Evolutionary conservation across 2,888 invertebrate genomes (phyloP), one percentile per base, ranked within the genome.

Genomic region (Drosophila hamatofila): DNA sequence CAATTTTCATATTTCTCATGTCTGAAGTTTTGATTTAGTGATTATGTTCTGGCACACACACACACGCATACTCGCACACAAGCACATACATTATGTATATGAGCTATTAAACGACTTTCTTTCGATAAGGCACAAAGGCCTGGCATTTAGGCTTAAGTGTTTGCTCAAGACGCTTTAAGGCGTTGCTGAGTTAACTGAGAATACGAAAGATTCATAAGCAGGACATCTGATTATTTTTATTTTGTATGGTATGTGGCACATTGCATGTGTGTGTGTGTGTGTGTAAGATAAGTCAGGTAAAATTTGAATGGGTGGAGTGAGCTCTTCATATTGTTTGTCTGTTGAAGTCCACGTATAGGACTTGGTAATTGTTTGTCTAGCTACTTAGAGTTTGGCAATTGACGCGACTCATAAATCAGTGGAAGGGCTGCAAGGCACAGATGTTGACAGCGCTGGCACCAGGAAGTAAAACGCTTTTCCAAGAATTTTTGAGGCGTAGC

Each of bases 1-100:
- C 89, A 86, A 89, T 86, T 86, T 89, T 89, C 88, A 85, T 88
- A 84, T 89, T 86, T 84, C 88, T 82, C 75, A 79, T 75, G 85
- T 67, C 80, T 62, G 72, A 64, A 41, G 54, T 63, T 73, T 82
- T 86, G 89, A 89, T 89, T 85, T 87, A 84, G 85, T 67, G 89
- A 83, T 83, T 83, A 75, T 66, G 66, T 52, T 42, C 21, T 69
- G 68, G 48, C 54, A 30, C 30, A 61, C 55, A 48, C 44, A 54
- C 67, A 42, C 21, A 42, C 42, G 21, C 12, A 12, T n/a, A n/a
- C n/a, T n/a, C n/a, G n/a, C 21, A 12, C 54, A 37, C 42, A 63
- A 51, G 41, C 49, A 48, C 76, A 66, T 41, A 37, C 52, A 66
- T 74, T 67, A 65, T 72, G 68, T 72, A 69, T 80, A 80, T 79